phyloP scores from a whole-genome alignment of 2,113 vertebrate species.

The human region GRCh38 chr12:1470001-1470500 shows the following conservation, averaged over 20 bases:
- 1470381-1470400: not conserved
- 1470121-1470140: not conserved
- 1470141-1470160: not conserved
- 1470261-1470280: not conserved
- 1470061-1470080: not conserved
- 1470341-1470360: not conserved
- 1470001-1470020: not conserved
- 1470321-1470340: not conserved
- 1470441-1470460: not conserved
- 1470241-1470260: not conserved
- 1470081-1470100: not conserved
- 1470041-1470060: not conserved
- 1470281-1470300: not conserved
- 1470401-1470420: conserved; percentile 46
- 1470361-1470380: not conserved
- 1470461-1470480: conserved; percentile 38
- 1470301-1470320: not conserved
- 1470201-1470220: not conserved
- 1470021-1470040: not conserved
- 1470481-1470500: conserved; percentile 63
- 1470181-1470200: no score
- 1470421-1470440: conserved; percentile 44
- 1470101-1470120: not conserved
- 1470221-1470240: not conserved
- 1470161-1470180: not conserved